Evolutionary conservation across 2,113 vertebrate genomes (phyloP).

Genomic region (Vulpes vulpes): DNA sequence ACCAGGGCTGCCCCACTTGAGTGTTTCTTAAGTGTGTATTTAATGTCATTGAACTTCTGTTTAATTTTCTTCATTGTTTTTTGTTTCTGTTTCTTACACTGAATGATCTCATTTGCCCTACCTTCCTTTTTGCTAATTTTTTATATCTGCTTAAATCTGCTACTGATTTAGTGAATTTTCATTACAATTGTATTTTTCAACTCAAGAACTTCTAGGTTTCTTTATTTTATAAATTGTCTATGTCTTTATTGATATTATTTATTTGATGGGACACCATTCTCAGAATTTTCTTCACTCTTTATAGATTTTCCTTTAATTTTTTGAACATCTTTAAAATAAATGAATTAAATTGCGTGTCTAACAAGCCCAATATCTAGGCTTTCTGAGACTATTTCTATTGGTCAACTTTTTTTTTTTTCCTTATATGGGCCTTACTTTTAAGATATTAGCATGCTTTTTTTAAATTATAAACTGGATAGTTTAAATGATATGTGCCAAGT

Average conservation of each 20-base stretch:
- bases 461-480: background rate
- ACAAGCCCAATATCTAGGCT: background rate
- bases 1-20: too few species aligned
- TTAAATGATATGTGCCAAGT: background rate
- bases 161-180: background rate
- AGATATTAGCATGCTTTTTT: background rate
- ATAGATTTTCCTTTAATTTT: background rate
- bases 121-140: background rate
- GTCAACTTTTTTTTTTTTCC: background rate
- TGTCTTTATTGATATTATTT: background rate
- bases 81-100: background rate
- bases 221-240: background rate
- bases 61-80: background rate
- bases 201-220: background rate
- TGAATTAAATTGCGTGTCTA: background rate
- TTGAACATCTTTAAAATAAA: background rate
- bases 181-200: background rate
- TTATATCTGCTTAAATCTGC: background rate
- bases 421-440: background rate
- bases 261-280: background rate
- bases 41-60: background rate
- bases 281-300: background rate
- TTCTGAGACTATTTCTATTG: background rate
- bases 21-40: background rate
- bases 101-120: background rate